Evolutionary conservation across 1,140 invertebrate species (phyloP).

Genomic region (Drosophila yakuba): DNA sequence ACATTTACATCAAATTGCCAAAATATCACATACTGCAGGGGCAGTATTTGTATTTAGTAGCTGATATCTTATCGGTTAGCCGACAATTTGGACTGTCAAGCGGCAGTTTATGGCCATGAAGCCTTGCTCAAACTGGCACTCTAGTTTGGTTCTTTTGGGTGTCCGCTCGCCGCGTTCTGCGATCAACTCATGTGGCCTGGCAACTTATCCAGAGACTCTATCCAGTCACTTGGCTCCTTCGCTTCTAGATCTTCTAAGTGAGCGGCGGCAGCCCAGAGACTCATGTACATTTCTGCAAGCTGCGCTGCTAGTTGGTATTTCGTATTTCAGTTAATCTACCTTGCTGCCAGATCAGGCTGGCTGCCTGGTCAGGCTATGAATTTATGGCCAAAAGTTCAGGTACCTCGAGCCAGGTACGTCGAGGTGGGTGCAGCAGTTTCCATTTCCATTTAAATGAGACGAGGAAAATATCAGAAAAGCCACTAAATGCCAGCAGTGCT

Average conservation of each 20-base stretch:
- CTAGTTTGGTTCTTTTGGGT: background rate
- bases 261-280: conserved; percentile 24
- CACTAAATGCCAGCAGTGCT: conserved; percentile 28
- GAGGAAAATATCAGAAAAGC: conserved; percentile 36
- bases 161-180: conserved; percentile 9
- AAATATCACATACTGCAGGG: background rate
- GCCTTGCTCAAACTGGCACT: conserved; percentile 17
- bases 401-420: background rate
- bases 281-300: conserved; percentile 41
- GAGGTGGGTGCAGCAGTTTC: conserved; percentile 56
- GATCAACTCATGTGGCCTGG: conserved; percentile 30
- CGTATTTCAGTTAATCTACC: conserved; percentile 39
- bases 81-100: conserved; percentile 1
- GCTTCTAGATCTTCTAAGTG: background rate
- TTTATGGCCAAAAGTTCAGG: conserved; percentile 48
- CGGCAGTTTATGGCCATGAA: background rate
- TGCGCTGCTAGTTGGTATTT: conserved; percentile 31
- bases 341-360: conserved; percentile 9
- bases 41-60: conserved; percentile 9
- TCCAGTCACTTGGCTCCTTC: too few relatives aligned
- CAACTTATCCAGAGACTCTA: background rate
- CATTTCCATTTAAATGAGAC: conserved; percentile 54
- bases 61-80: conserved; percentile 10
- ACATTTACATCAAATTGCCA: background rate
- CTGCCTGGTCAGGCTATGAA: conserved; percentile 29